phyloP scores from a whole-genome alignment of 2,113 vertebrate species.

The Lepisosteus oculatus region DNA sequence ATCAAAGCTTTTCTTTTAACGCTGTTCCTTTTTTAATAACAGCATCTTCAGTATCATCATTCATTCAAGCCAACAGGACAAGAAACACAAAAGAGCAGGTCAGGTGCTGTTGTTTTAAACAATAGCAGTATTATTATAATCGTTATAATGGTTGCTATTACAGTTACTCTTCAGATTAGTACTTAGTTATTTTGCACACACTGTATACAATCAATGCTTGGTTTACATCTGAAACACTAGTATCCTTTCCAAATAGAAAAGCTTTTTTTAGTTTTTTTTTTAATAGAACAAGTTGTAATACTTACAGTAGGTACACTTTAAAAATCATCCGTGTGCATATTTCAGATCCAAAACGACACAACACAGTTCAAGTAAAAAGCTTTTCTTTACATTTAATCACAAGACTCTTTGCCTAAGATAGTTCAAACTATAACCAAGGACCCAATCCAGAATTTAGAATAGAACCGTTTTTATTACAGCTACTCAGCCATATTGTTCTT shows the following conservation, averaged over 20 bases:
- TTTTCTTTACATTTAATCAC: conserved; percentile 4
- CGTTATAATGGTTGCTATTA: conserved; percentile 44
- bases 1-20: conserved; percentile 49
- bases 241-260: conserved; percentile 62
- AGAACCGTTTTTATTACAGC: conserved; percentile 20
- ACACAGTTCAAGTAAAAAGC: conserved; percentile 3
- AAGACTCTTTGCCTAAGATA: conserved; percentile 11
- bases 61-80: conserved; percentile 53
- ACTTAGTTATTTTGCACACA: conserved; percentile 60
- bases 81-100: conserved; percentile 6
- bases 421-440: conserved; percentile 17
- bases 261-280: conserved; percentile 53
- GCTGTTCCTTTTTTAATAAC: conserved; percentile 27
- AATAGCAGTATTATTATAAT: conserved; percentile 49
- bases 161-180: conserved; percentile 42
- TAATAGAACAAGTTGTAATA: conserved; percentile 10
- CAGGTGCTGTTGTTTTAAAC: conserved; percentile 39
- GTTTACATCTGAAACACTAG: conserved; percentile 65
- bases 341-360: not conserved
- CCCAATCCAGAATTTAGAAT: conserved; percentile 16
- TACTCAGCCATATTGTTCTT: conserved; percentile 25
- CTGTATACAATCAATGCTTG: conserved; percentile 54
- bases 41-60: conserved; percentile 62
- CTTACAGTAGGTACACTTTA: not conserved
- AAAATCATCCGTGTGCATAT: not conserved